A percentile compares a stretch with the other conserved stretches of the same genome.
These are phyloP conservation scores for Leptinotarsa lineolata DNA, from an alignment of 1,140 invertebrate genomes.

Conservation along the genomic window DNA sequence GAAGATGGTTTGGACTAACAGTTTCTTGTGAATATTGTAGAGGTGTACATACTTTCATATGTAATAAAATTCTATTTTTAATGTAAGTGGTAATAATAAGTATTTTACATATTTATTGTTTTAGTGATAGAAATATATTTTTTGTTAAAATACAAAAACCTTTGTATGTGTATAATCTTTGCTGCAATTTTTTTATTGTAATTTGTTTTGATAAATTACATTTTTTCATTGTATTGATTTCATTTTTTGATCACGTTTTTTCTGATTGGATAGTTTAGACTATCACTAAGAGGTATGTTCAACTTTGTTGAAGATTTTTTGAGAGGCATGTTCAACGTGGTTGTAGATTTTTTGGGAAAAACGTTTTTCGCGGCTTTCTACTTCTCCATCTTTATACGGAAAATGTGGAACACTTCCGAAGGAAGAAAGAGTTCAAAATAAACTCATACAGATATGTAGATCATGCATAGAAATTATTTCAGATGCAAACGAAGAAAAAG, in stretches of 20 bases:
- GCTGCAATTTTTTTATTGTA: constrained; percentile 40
- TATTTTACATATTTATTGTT: constrained; percentile 45
- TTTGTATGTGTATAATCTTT: constrained; percentile 43
- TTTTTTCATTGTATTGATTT: constrained; percentile 29
- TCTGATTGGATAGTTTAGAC: no score
- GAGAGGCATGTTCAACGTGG: no score
- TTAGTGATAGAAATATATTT: constrained; percentile 41
- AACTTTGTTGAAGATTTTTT: no score
- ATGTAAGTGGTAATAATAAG: constrained; percentile 19
- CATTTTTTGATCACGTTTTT: background rate
- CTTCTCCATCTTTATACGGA: no score
- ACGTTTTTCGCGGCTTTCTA: no score
- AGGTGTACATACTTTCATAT: constrained; percentile 30
- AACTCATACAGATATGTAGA: no score
- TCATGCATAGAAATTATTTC: no score
- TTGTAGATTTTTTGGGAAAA: no score
- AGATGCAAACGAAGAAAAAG: no score
- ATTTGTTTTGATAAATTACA: constrained; percentile 36
- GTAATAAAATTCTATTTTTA: constrained; percentile 25
- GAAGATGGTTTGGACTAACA: constrained; percentile 42
- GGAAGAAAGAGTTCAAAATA: no score
- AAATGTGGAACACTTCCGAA: no score
- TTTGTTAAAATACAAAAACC: constrained; percentile 37
- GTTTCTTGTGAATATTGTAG: constrained; percentile 24
- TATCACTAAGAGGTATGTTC: no score